These are phyloP conservation scores for Recurvirostra avosetta DNA, from an alignment of 2,113 vertebrate genomes.

Conservation along the genomic window DNA sequence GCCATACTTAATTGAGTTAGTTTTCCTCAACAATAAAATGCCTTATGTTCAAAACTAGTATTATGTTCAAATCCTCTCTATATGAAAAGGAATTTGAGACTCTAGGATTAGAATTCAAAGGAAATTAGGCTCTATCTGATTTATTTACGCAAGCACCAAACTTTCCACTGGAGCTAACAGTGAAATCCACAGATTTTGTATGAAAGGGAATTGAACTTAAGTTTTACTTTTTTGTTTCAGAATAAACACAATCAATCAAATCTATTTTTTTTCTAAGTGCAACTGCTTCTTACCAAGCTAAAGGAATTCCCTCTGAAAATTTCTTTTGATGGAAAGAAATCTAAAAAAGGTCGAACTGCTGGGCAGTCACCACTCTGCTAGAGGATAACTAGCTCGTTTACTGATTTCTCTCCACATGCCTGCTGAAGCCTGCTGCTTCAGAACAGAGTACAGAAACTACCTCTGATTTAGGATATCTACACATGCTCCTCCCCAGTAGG, in stretches of 20 bases:
- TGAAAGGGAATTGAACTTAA: not conserved
- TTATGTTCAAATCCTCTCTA: not conserved
- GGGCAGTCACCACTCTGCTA: not conserved
- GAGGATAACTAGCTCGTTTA: not conserved
- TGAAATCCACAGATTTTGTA: not conserved
- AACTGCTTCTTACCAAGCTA: not conserved
- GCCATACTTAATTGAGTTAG: not conserved
- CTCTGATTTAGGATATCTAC: not conserved
- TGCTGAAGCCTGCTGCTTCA: not conserved
- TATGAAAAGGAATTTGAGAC: not conserved
- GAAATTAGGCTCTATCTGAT: not conserved
- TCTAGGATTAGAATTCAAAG: not conserved
- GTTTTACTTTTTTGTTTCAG: not conserved
- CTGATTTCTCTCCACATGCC: not conserved
- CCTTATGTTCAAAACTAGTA: rapidly evolving
- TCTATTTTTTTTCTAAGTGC: not conserved
- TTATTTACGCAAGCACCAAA: not conserved
- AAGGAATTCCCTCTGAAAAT: not conserved
- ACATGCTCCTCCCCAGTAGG: not conserved
- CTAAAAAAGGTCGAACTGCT: not conserved
- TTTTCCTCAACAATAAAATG: not conserved
- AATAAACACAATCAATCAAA: not conserved
- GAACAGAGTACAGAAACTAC: not conserved
- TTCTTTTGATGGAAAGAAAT: not conserved
- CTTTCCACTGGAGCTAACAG: not conserved